Conservation (phyloP, 2,888 invertebrate genomes). For the Aleiodes alternator region DNA sequence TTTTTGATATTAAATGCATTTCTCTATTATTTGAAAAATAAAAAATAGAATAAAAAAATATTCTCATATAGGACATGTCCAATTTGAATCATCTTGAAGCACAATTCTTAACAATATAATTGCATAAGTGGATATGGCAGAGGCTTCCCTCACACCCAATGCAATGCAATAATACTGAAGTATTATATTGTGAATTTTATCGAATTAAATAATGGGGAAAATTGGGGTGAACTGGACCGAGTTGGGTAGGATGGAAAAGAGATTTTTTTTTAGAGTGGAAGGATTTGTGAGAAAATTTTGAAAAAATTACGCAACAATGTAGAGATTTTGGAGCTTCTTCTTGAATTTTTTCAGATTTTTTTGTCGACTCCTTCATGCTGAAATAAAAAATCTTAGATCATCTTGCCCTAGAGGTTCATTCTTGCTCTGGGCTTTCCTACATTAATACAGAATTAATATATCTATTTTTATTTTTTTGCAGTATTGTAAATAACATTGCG, state of each 20-base stretch:
- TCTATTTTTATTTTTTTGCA: slow-evolving; percentile 58
- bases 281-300: too few species aligned
- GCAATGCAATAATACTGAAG: slow-evolving; percentile 36
- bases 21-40: slow-evolving; percentile 17
- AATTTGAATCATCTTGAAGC: slow-evolving; percentile 58
- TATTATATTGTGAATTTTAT: slow-evolving; percentile 14
- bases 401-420: too few species aligned
- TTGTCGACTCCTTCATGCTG: too few species aligned
- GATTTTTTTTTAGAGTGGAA: too few species aligned
- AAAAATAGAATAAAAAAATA: too few species aligned
- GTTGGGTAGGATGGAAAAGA: too few species aligned
- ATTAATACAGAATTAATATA: slow-evolving; percentile 4
- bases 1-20: background rate
- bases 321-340: too few species aligned
- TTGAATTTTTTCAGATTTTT: too few species aligned
- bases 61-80: slow-evolving; percentile 49
- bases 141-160: slow-evolving; percentile 53
- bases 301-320: too few species aligned
- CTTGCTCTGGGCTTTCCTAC: too few species aligned
- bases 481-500: slow-evolving; percentile 66
- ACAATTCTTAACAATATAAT: slow-evolving; percentile 65
- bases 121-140: slow-evolving; percentile 62
- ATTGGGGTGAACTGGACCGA: too few species aligned
- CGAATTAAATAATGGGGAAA: slow-evolving; percentile 9
- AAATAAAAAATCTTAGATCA: too few species aligned